A percentile compares a stretch with the other conserved stretches of the same genome.
phyloP scores from a whole-genome alignment of 1,140 invertebrate species.

The Coenobita brevimanus region DNA sequence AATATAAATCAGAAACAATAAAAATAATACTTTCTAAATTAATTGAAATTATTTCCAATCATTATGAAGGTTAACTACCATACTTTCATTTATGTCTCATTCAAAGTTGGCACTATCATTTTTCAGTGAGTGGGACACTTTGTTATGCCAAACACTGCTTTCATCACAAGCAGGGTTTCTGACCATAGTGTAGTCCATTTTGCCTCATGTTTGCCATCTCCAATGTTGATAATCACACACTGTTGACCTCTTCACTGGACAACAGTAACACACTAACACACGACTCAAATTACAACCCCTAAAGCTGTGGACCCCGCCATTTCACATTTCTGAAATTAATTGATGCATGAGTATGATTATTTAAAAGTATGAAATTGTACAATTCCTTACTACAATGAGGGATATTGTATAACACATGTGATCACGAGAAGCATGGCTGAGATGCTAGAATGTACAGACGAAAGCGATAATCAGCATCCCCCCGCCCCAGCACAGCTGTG shows the following conservation, averaged over 20 bases:
- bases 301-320: slow-evolving; percentile 52
- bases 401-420: background rate
- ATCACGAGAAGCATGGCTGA: background rate
- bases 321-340: slow-evolving; percentile 57
- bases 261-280: slow-evolving; percentile 56
- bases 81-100: too few relatives aligned
- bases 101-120: too few relatives aligned
- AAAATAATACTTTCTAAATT: too few relatives aligned
- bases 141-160: too few relatives aligned
- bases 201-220: slow-evolving; percentile 23
- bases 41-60: too few relatives aligned
- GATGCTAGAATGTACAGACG: too few relatives aligned
- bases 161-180: slow-evolving; percentile 8
- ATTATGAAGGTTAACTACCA: too few relatives aligned
- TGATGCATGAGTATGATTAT: slow-evolving; percentile 42
- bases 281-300: slow-evolving; percentile 50
- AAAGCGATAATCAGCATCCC: too few relatives aligned
- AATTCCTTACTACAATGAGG: too few relatives aligned
- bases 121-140: too few relatives aligned
- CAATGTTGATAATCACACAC: background rate
- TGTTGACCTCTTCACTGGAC: slow-evolving; percentile 35
- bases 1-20: too few relatives aligned
- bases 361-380: background rate
- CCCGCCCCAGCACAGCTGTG: too few relatives aligned
- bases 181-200: slow-evolving; percentile 22